These are phyloP conservation scores for Lindbergichthys nudifrons DNA, from an alignment of 2,797 vertebrate species.

Conservation along the genomic window DNA sequence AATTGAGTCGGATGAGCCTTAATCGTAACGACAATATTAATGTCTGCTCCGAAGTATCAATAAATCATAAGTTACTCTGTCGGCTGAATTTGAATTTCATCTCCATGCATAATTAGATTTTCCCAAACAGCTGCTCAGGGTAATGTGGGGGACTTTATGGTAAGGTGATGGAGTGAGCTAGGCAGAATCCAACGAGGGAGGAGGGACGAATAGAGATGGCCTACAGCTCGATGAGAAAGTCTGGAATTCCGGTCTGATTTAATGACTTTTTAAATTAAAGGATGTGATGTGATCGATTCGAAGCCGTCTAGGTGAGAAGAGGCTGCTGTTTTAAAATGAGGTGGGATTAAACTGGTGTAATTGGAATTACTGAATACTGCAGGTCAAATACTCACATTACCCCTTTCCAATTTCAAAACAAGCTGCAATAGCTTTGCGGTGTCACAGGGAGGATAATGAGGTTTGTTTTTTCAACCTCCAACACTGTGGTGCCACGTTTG, in stretches of 20 bases:
- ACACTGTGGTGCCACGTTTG: constrained; percentile 1
- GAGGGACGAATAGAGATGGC: constrained; percentile 24
- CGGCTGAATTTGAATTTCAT: constrained; percentile 64
- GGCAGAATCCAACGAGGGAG: constrained; percentile 11
- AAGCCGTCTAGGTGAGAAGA: constrained; percentile 35
- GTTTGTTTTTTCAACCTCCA: constrained; percentile 23
- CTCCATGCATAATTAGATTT: constrained; percentile 68
- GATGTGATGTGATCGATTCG: constrained; percentile 50
- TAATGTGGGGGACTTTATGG: constrained; percentile 54
- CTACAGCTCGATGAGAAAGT: constrained; percentile 23
- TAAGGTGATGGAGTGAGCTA: constrained; percentile 51
- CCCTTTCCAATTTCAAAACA: constrained; percentile 12
- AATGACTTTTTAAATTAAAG: constrained; percentile 65
- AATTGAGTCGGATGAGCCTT: constrained; percentile 62
- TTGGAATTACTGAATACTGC: constrained; percentile 23
- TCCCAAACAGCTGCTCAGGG: constrained; percentile 66
- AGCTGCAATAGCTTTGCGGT: constrained; percentile 11
- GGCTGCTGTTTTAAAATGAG: constrained; percentile 55
- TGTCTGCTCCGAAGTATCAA: constrained; percentile 56
- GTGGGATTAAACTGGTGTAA: constrained; percentile 52
- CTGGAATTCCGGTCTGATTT: constrained; percentile 43
- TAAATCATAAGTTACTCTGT: constrained; percentile 70
- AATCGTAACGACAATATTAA: constrained; percentile 67
- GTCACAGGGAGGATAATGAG: constrained; percentile 13
- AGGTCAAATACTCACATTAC: constrained; percentile 49